Evolutionary conservation across 2,888 invertebrate genomes (phyloP), one percentile per base, ranked within the genome.

Genomic region (Platycheirus albimanus): DNA sequence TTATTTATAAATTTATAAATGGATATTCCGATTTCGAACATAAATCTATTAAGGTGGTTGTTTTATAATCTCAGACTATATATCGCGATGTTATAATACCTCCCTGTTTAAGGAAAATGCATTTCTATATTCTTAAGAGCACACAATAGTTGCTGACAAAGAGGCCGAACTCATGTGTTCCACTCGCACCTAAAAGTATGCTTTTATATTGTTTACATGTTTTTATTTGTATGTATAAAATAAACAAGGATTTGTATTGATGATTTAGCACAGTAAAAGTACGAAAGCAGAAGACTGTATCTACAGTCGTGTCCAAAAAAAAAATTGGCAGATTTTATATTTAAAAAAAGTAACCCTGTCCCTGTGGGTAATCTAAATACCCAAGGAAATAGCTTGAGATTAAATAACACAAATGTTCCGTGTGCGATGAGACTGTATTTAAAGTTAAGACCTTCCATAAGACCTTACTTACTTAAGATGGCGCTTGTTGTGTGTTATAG

Each of bases 51-150:
- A 8, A 43, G 19, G 41, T 58, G 36, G 41, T 19, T 41, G 51
- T 69, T 69, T 20, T 15, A 38, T 13, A n/a, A 13, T 3, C n/a
- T n/a, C 8, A 43, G 8, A 19, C 3, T 28, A 51, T 66, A 11
- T 15, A 47, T 30, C 30, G 41, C 52, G 52, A 38, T 52, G 5
- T 24, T 24, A 24, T 24, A 52, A 52, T 43, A 33, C 19, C 17
- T 11, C 24, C 20, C 47, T 33, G 3, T 5, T 24, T 24, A 4
- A 63, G 19, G 20, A 45, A 24, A 13, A 33, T 15, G 38, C 19
- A 43, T n/a, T 54, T 67, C 54, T 30, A 28, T 45, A 43, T 45
- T 36, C 4, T 11, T 43, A 67, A 45, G 67, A 43, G 54, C 19
- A 38, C 24, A 28, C 17, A 41, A 20, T 19, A 24, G 61, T 24